A percentile compares a stretch with the other conserved stretches of the same genome.
These are phyloP conservation scores for Periplaneta americana DNA, from an alignment of 1,140 invertebrate species.

Conservation along the genomic window DNA sequence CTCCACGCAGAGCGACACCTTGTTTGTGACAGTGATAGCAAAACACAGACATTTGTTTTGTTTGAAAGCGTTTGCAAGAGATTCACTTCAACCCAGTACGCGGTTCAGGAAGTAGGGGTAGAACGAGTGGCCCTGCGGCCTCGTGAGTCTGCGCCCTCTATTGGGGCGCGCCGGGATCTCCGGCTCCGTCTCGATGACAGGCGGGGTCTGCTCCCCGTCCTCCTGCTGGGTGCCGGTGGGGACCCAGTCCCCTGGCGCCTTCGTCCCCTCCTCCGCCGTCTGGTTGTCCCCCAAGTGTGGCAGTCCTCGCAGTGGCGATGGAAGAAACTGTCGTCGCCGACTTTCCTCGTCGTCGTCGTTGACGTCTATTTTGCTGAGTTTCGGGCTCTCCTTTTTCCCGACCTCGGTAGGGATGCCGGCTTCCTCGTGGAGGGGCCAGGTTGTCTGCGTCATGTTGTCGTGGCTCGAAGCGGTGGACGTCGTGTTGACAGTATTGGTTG, in stretches of 20 bases:
- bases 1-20: no score
- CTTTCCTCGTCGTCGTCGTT: not conserved
- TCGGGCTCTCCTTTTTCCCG: not conserved
- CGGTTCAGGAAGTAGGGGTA: constrained; percentile 44
- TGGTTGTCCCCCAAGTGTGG: not conserved
- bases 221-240: not conserved
- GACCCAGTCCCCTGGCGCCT: not conserved
- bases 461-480: not conserved
- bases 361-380: not conserved
- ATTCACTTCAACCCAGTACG: constrained; percentile 37
- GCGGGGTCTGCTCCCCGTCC: constrained; percentile 11
- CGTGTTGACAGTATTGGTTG: not conserved
- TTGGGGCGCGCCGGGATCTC: constrained; percentile 32
- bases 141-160: constrained; percentile 34
- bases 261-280: not conserved
- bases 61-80: not conserved
- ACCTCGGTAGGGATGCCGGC: no score
- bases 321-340: constrained; percentile 3
- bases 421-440: no score
- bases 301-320: not conserved
- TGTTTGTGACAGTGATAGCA: not conserved
- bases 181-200: constrained; percentile 25
- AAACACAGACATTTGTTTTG: not conserved
- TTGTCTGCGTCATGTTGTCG: not conserved
- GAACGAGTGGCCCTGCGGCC: constrained; percentile 36